These are phyloP conservation scores for Corbicula japonica DNA, from an alignment of 2,888 invertebrate genomes.

Conservation along the genomic window DNA sequence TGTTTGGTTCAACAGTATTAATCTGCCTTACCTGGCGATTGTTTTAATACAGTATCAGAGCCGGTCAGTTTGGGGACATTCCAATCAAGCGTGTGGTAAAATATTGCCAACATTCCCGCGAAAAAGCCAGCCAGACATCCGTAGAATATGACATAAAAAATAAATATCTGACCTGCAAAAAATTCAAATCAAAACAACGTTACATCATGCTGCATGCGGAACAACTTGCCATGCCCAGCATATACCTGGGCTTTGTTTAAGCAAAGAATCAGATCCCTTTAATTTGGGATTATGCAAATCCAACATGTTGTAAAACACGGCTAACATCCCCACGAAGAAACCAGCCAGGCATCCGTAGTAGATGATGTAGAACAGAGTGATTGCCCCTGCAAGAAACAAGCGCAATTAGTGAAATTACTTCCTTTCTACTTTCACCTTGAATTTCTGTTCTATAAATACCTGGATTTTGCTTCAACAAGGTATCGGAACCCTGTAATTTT, in stretches of 20 bases:
- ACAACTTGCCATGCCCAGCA: too few species aligned
- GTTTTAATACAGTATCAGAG: constrained; percentile 81
- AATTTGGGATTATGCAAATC: constrained; percentile 80
- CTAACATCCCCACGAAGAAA: constrained; percentile 97
- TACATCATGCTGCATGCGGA: constrained; percentile 13
- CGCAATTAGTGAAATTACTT: too few species aligned
- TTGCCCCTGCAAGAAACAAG: constrained; percentile 89
- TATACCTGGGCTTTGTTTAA: constrained; percentile 94
- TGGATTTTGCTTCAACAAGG: constrained; percentile 90
- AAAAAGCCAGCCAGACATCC: constrained; percentile 97
- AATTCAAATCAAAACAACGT: too few species aligned
- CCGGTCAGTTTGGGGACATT: constrained; percentile 79
- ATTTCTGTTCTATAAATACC: constrained; percentile 90
- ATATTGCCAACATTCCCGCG: constrained; percentile 96
- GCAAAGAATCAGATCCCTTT: constrained; percentile 79
- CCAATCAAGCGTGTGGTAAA: constrained; percentile 87
- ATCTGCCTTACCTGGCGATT: constrained; percentile 97
- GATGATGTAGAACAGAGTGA: constrained; percentile 97
- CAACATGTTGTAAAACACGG: constrained; percentile 90
- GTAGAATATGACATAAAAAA: constrained; percentile 99
- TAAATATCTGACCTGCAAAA: constrained; percentile 92
- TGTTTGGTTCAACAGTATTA: too few species aligned
- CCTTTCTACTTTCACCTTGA: too few species aligned
- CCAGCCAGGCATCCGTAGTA: constrained; percentile 97
- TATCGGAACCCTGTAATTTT: constrained; percentile 77